These are phyloP conservation scores for Zeuzera pyrina DNA, from an alignment of 2,888 invertebrate genomes.

Conservation along the genomic window DNA sequence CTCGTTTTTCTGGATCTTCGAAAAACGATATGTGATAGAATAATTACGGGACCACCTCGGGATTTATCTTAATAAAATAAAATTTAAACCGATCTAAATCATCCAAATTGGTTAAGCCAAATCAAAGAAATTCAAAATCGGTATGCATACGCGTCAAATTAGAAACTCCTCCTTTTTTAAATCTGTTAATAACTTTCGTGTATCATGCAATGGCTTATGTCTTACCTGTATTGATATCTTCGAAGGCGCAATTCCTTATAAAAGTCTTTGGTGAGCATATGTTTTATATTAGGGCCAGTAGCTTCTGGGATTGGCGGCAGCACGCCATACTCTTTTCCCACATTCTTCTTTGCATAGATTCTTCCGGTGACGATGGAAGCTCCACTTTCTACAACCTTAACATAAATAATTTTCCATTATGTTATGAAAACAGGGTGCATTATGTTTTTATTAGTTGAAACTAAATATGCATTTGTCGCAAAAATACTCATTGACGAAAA, in stretches of 20 bases:
- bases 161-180: no score
- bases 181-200: neutral
- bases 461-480: no score
- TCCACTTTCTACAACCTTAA: constrained; percentile 77
- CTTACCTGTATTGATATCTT: constrained; percentile 77
- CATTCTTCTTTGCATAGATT: constrained; percentile 73
- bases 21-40: no score
- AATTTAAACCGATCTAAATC: no score
- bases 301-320: constrained; percentile 49
- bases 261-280: constrained; percentile 75
- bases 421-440: neutral
- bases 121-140: no score
- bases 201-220: neutral
- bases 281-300: constrained; percentile 52
- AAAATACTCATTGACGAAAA: no score
- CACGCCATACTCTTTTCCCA: constrained; percentile 67
- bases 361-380: constrained; percentile 80
- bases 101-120: no score
- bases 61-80: no score
- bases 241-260: constrained; percentile 80
- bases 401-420: neutral
- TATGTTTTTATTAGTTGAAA: neutral
- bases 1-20: no score
- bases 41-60: no score
- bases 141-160: no score